Conservation (phyloP, 2,113 vertebrate genomes). For the Aegypius monachus region DNA sequence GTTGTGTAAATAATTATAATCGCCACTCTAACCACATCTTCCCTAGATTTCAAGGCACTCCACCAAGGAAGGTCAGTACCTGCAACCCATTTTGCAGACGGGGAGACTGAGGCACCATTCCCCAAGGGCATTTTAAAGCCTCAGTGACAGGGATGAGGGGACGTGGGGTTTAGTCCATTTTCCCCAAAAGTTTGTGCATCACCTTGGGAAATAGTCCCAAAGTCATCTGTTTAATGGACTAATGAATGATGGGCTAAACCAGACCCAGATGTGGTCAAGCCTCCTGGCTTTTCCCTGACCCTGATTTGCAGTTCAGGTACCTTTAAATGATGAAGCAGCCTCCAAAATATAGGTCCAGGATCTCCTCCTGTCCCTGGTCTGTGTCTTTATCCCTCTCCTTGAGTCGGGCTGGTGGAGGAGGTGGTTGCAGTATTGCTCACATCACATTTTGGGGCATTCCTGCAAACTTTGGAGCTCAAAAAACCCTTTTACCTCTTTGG, state of each 20-base stretch:
- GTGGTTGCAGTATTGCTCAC: neutral
- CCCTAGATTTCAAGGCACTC: neutral
- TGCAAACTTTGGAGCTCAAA: neutral
- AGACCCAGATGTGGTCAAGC: accelerated
- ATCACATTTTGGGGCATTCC: neutral
- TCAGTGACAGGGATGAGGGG: neutral
- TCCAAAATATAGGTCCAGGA: neutral
- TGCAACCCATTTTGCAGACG: neutral
- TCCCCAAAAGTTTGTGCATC: neutral
- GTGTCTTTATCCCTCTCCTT: neutral
- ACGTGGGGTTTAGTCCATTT: accelerated
- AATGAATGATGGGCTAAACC: neutral
- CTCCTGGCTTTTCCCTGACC: neutral
- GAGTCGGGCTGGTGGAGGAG: accelerated
- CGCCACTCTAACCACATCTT: accelerated
- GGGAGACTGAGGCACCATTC: neutral
- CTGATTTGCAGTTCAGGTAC: neutral
- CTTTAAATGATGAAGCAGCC: neutral
- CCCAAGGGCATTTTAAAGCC: neutral
- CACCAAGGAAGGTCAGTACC: neutral
- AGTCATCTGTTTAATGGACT: neutral
- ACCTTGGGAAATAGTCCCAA: neutral
- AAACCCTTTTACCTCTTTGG: neutral
- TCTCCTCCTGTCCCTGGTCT: neutral
- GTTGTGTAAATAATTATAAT: neutral